A percentile compares a stretch with the other conserved stretches of the same genome.
These are phyloP conservation scores for Bombus pascuorum DNA, from an alignment of 1,140 invertebrate genomes.

Conservation along the genomic window DNA sequence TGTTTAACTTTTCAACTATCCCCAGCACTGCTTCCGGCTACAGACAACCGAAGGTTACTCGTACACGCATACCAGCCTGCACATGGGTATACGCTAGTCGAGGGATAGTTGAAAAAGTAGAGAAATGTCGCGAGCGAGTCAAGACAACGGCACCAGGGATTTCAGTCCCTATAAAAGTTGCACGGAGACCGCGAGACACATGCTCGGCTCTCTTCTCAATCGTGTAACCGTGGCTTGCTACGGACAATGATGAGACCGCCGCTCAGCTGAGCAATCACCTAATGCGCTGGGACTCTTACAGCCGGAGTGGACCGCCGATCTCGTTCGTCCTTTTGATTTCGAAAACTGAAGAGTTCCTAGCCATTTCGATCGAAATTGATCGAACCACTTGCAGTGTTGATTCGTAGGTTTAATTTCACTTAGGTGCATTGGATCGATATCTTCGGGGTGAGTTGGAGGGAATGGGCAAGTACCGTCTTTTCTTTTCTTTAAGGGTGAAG, in stretches of 20 bases:
- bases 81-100: neutral
- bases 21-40: constrained; percentile 20
- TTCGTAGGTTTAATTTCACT: neutral
- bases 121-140: constrained; percentile 13
- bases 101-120: constrained; percentile 21
- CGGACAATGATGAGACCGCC: constrained; percentile 35
- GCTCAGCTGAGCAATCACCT: constrained; percentile 67
- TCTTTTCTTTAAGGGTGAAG: too few species aligned
- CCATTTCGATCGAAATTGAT: neutral
- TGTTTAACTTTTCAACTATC: constrained; percentile 72
- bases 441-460: too few species aligned
- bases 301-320: neutral
- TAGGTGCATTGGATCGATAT: too few species aligned
- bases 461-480: too few species aligned
- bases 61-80: neutral
- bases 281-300: constrained; percentile 54
- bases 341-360: neutral
- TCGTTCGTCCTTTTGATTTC: neutral
- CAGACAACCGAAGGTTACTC: neutral
- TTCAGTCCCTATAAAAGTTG: constrained; percentile 58
- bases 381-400: neutral
- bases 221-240: constrained; percentile 13
- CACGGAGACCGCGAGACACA: constrained; percentile 29
- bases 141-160: constrained; percentile 40
- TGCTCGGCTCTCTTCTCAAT: constrained; percentile 14